Base-by-base conservation (phyloP, 2,113 vertebrate genomes). In the Psilopogon haemacephalus region DNA sequence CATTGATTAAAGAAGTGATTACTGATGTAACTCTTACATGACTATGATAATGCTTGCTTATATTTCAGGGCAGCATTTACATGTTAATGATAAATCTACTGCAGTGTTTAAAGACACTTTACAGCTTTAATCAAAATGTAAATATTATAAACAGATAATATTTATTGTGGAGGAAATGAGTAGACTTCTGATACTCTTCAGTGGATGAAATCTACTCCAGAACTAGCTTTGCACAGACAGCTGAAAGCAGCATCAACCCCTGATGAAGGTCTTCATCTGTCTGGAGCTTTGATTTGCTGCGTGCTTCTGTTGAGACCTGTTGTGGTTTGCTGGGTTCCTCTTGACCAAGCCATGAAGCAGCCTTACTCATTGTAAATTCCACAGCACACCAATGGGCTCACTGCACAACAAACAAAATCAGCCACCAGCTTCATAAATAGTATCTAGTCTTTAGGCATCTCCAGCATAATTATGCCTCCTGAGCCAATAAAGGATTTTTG, bases 1-100 rank as follows among this genome's bases (percentile, higher is more conserved):
- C 97, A 97, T 97, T 97, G 98, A 98, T 98, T 97, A 97, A 92
- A 96, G 96, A 93, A 96, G 95, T 73, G 96, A 97, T 96, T 89
- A 94, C 95, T 89, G 95, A 81, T 97, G 90, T 84, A 88, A 89
- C 93, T 92, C 95, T 87, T 90, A 94, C 97, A 95, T 5, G 74
- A 80, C 95, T 70, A 69, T 84, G 95, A 87, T 97, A 94, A 96
- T 94, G 64, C 64, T 88, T 46, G 76, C 94, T 97, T 95, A 38
- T 90, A 90, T 89, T 96, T 91, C 74, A 38, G 93, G 95, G 59
- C 80, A 73, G 87, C 85, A 91, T 97, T 96, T 95, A 94, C 94
- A 85, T 77, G 89, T 93, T 97, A 96, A 97, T 95, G 89, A 90
- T 95, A 84, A 96, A 96, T 86, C 94, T 79, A 42, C 93, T 77